Percentiles rank a stretch among this genome's conserved stretches.
phyloP scores from a whole-genome alignment of 1,140 invertebrate genomes.

The Diabrotica undecimpunctata region DNA sequence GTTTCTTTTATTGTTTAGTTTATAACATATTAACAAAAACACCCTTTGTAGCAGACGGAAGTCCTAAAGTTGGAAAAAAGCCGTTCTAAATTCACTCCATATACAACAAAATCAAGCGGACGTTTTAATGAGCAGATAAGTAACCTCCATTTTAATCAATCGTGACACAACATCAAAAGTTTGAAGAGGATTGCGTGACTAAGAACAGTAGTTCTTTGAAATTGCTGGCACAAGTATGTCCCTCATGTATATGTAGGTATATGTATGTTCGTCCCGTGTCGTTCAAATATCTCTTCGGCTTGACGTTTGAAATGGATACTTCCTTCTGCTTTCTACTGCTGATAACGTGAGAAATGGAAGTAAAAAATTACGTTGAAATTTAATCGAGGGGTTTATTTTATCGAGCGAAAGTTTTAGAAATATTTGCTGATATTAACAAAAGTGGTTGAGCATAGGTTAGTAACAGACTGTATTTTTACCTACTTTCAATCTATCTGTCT shows the following conservation, averaged over 20 bases:
- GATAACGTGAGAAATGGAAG: slow-evolving; percentile 3
- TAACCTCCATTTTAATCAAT: not conserved
- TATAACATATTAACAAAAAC: too few species aligned
- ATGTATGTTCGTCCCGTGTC: slow-evolving; percentile 4
- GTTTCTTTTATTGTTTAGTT: too few species aligned
- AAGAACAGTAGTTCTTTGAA: slow-evolving; percentile 2
- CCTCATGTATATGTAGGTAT: not conserved
- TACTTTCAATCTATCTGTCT: too few species aligned
- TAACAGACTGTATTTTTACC: too few species aligned
- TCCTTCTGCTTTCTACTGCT: not conserved
- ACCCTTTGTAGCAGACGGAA: too few species aligned
- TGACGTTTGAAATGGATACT: not conserved
- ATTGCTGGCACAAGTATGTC: slow-evolving; percentile 4
- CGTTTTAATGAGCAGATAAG: not conserved
- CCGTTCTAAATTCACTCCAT: not conserved
- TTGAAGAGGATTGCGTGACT: slow-evolving; percentile 7
- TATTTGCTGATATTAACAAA: too few species aligned
- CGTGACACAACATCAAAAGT: slow-evolving; percentile 5
- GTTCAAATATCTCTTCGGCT: not conserved
- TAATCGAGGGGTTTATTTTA: not conserved
- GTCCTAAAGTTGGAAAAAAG: too few species aligned
- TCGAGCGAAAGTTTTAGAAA: not conserved
- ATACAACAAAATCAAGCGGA: too few species aligned
- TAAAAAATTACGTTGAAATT: too few species aligned
- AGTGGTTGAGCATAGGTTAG: too few species aligned